Percentiles rank a stretch among this genome's conserved stretches.
phyloP scores from a whole-genome alignment of 2,113 vertebrate genomes.

The Scatophagus argus region DNA sequence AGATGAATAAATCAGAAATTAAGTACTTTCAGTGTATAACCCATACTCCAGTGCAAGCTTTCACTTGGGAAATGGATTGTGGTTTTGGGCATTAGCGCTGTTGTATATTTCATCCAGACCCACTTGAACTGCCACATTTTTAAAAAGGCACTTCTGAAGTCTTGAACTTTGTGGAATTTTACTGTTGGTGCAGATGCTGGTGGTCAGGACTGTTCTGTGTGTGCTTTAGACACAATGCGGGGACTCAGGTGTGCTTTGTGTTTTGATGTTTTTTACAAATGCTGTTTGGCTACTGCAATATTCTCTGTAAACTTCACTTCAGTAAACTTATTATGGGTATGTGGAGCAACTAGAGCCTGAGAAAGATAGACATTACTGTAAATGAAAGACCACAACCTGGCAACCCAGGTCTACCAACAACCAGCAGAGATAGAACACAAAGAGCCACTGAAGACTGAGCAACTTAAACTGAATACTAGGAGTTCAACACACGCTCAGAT shows the following conservation, averaged over 20 bases:
- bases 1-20: conserved; percentile 65
- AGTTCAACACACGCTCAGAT: too few relatives aligned
- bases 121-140: conserved; percentile 33
- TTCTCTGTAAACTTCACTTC: not conserved
- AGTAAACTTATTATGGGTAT: not conserved
- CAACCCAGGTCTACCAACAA: not conserved
- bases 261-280: not conserved
- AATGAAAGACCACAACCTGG: not conserved
- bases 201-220: conserved; percentile 18
- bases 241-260: conserved; percentile 8
- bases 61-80: conserved; percentile 56
- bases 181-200: conserved; percentile 4
- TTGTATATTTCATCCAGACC: conserved; percentile 43
- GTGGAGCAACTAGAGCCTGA: not conserved
- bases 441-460: too few relatives aligned
- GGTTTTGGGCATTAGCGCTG: conserved; percentile 42
- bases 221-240: conserved; percentile 16
- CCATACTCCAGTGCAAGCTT: conserved; percentile 40
- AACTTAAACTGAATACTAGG: too few relatives aligned
- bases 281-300: not conserved
- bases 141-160: conserved; percentile 8
- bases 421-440: too few relatives aligned
- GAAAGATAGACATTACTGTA: not conserved
- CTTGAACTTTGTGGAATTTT: conserved; percentile 30
- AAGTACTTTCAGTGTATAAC: conserved; percentile 42